Conservation (phyloP, 2,113 vertebrate species). For the Silurus asotus region DNA sequence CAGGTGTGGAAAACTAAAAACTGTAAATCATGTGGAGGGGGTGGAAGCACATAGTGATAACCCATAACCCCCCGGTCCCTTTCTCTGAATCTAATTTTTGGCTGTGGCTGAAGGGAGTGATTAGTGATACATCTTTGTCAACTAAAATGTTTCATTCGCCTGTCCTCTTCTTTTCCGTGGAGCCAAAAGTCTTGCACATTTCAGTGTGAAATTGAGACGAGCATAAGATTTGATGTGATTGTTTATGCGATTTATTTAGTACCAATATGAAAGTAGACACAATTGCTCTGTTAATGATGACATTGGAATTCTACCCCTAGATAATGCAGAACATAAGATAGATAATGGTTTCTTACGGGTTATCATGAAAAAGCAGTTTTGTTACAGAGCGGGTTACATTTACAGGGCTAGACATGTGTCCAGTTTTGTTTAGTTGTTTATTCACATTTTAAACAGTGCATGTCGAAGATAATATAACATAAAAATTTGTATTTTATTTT, state of each 20-base stretch:
- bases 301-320: background rate
- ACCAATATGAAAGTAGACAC: background rate
- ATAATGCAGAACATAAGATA: background rate
- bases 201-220: background rate
- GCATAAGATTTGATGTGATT: background rate
- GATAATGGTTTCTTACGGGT: background rate
- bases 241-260: background rate
- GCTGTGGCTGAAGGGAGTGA: constrained; percentile 58
- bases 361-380: background rate
- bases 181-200: background rate
- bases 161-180: background rate
- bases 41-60: background rate
- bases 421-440: background rate
- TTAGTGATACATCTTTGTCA: constrained; percentile 54
- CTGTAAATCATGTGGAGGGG: constrained; percentile 47
- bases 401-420: background rate
- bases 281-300: background rate
- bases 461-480: background rate
- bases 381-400: background rate
- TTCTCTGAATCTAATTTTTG: constrained; percentile 9
- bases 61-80: constrained; percentile 1
- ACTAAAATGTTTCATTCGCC: background rate
- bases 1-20: constrained; percentile 47
- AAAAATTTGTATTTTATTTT: no score
- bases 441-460: background rate